phyloP scores from a whole-genome alignment of 2,113 vertebrate species.

The Spea bombifrons region DNA sequence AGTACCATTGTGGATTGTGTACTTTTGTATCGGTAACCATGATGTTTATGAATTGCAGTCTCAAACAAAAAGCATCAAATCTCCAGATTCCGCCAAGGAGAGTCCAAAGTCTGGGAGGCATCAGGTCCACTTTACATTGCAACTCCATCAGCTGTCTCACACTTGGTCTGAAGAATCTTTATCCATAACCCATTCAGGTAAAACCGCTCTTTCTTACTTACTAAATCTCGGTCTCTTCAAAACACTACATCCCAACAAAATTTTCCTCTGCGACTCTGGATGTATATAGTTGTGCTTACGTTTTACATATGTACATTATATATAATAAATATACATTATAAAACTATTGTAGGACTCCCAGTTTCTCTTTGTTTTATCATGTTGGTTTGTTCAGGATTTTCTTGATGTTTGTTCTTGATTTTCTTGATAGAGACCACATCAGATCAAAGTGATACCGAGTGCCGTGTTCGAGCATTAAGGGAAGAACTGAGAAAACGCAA shows the following conservation, averaged over 20 bases:
- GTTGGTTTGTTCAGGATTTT: too few species aligned
- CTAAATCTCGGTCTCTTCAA: too few species aligned
- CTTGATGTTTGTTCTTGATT: neutral
- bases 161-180: constrained; percentile 75
- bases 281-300: too few species aligned
- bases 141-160: constrained; percentile 62
- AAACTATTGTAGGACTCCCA: too few species aligned
- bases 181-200: constrained; percentile 80
- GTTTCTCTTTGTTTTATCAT: too few species aligned
- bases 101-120: constrained; percentile 63
- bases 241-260: too few species aligned
- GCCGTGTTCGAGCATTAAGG: constrained; percentile 86
- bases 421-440: constrained; percentile 77
- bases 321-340: too few species aligned
- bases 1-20: too few species aligned
- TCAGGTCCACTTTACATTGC: constrained; percentile 58
- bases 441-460: constrained; percentile 93
- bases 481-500: constrained; percentile 87
- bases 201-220: constrained; percentile 40
- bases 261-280: too few species aligned
- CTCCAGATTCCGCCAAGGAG: constrained; percentile 67
- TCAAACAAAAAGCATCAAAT: constrained; percentile 68
- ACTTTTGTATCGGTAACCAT: neutral
- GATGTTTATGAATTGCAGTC: constrained; percentile 56
- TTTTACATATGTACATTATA: too few species aligned